Conservation (phyloP, 2,888 invertebrate genomes). For the Gryllus longicercus region DNA sequence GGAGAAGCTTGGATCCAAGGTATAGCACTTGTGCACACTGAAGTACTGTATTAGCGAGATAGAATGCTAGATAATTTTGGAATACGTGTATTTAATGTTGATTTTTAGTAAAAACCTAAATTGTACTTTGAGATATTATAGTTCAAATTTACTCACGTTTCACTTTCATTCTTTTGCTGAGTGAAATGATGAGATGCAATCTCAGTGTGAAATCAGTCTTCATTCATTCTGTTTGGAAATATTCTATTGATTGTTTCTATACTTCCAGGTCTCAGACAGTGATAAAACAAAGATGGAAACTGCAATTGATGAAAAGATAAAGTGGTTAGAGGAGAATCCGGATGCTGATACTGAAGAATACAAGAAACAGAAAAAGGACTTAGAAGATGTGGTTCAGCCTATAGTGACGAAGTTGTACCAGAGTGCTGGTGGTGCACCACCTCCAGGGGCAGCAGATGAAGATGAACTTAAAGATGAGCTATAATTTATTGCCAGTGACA, state of each 20-base stretch:
- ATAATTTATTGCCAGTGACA: conserved; percentile 46
- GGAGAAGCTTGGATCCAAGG: conserved; percentile 92
- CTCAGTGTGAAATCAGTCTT: too few species aligned
- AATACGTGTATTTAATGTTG: too few species aligned
- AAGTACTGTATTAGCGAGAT: too few species aligned
- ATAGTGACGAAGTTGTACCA: conserved; percentile 96
- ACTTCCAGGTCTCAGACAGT: conserved; percentile 63
- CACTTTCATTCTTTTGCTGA: too few species aligned
- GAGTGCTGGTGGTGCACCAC: conserved; percentile 75
- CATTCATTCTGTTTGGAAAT: background rate
- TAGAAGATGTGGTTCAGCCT: conserved; percentile 94
- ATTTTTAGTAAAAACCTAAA: background rate
- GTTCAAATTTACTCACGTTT: too few species aligned
- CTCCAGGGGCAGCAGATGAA: conserved; percentile 63
- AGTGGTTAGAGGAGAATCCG: conserved; percentile 95
- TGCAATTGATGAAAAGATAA: conserved; percentile 94
- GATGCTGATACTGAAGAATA: conserved; percentile 89
- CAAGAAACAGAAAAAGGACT: conserved; percentile 90
- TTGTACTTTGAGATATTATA: too few species aligned
- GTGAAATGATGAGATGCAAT: too few species aligned
- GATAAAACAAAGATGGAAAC: conserved; percentile 94
- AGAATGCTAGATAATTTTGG: too few species aligned
- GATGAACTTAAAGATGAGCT: conserved; percentile 82
- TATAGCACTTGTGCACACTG: conserved; percentile 39
- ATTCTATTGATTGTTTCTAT: background rate